Evolutionary conservation across 2,797 vertebrate genomes (phyloP).

Genomic region (Oryzias dopingdopingensis): DNA sequence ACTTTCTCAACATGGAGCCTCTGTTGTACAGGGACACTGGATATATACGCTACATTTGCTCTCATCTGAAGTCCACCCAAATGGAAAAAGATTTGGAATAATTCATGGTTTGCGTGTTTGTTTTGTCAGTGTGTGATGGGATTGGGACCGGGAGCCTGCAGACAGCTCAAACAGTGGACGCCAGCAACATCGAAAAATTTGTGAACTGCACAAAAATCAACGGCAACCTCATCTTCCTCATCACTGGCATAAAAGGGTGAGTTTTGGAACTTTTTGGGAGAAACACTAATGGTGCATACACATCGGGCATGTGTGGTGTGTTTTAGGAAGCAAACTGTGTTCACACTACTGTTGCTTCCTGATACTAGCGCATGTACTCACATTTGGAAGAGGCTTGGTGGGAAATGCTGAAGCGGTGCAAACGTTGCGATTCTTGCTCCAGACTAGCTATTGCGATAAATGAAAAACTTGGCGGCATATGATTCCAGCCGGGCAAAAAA

Average conservation of each 20-base stretch:
- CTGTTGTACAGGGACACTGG: conserved; percentile 20
- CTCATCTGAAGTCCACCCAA: not conserved
- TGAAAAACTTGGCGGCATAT: too few species aligned
- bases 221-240: conserved; percentile 96
- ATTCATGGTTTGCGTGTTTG: conserved; percentile 11
- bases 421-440: too few species aligned
- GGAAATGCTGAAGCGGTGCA: too few species aligned
- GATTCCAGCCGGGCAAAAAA: too few species aligned
- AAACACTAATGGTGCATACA: too few species aligned
- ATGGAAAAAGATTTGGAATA: not conserved
- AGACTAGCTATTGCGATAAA: too few species aligned
- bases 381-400: too few species aligned
- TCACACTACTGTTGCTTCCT: too few species aligned
- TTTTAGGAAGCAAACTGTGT: too few species aligned
- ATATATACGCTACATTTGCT: not conserved
- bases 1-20: conserved; percentile 9
- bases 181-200: conserved; percentile 96
- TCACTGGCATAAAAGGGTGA: conserved; percentile 96
- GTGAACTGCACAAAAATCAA: conserved; percentile 99
- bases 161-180: conserved; percentile 92
- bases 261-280: conserved; percentile 34
- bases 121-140: conserved; percentile 89
- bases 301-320: too few species aligned
- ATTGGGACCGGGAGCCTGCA: conserved; percentile 92
- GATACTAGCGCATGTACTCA: too few species aligned